phyloP scores from a whole-genome alignment of 2,113 vertebrate species.

The Microtus pennsylvanicus region DNA sequence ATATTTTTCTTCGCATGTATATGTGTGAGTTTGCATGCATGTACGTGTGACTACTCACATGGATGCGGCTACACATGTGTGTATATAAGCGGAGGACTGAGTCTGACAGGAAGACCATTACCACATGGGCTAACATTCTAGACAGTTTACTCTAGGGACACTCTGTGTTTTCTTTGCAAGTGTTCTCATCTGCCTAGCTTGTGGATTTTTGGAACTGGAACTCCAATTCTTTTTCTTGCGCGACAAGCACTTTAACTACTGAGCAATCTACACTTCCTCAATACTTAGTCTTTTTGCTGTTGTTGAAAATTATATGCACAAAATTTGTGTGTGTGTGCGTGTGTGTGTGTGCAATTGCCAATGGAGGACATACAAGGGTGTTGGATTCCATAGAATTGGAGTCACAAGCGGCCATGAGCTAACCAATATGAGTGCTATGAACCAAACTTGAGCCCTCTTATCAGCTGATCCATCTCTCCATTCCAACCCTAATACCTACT shows the following conservation, averaged over 20 bases:
- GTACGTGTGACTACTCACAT: neutral
- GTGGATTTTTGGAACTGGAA: neutral
- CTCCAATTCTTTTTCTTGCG: neutral
- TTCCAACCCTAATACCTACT: neutral
- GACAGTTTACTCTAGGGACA: no score
- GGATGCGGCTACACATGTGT: neutral
- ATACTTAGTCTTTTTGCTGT: neutral
- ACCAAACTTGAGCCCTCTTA: neutral
- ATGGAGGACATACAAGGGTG: neutral
- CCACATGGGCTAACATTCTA: neutral
- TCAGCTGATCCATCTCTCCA: neutral
- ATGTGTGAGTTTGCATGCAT: neutral
- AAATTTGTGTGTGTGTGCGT: neutral
- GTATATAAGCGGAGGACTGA: neutral
- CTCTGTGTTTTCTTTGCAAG: neutral
- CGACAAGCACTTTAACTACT: neutral
- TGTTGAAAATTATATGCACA: neutral
- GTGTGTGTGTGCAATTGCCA: neutral
- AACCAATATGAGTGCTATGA: neutral
- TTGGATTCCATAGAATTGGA: neutral
- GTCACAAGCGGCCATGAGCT: neutral
- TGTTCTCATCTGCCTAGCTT: no score
- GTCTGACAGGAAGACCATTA: neutral
- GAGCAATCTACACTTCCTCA: neutral
- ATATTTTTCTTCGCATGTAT: neutral